A percentile compares a stretch with the other conserved stretches of the same genome.
These are phyloP conservation scores for Maniola hyperantus DNA, from an alignment of 2,888 invertebrate genomes.

Conservation along the genomic window DNA sequence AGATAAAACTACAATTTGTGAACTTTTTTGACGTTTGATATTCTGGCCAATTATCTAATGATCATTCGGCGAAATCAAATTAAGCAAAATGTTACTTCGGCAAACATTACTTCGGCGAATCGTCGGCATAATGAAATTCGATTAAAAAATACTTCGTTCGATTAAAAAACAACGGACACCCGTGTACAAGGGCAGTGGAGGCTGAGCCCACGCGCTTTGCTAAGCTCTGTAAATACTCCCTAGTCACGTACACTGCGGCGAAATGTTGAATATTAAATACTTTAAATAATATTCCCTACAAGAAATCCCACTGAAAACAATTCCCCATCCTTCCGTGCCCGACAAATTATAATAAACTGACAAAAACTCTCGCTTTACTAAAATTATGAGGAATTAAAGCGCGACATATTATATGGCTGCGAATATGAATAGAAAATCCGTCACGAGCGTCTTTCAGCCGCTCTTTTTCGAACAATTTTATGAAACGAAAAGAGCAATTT, in stretches of 20 bases:
- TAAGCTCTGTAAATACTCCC: conserved; percentile 77
- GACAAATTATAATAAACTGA: conserved; percentile 50
- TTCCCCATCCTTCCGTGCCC: conserved; percentile 49
- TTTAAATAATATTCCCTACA: conserved; percentile 64
- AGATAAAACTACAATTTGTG: too few species aligned
- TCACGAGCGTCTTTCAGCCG: conserved; percentile 32
- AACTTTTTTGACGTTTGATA: too few species aligned
- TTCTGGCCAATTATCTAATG: too few species aligned
- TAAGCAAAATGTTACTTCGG: too few species aligned
- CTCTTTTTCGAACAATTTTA: conserved; percentile 27
- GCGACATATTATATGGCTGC: conserved; percentile 23
- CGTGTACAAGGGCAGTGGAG: conserved; percentile 23
- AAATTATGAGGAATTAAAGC: conserved; percentile 45
- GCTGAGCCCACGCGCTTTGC: conserved; percentile 45
- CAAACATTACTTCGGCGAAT: not conserved
- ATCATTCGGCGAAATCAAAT: too few species aligned
- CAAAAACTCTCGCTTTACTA: conserved; percentile 41
- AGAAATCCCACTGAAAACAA: conserved; percentile 57
- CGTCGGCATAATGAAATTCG: not conserved
- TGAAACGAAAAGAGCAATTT: conserved; percentile 15
- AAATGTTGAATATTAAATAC: conserved; percentile 79
- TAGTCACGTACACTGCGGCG: conserved; percentile 73
- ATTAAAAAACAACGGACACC: too few species aligned
- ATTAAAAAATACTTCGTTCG: not conserved
- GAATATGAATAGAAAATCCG: conserved; percentile 34